phyloP scores from a whole-genome alignment of 2,888 invertebrate genomes.

The Cyaniris semiargus region DNA sequence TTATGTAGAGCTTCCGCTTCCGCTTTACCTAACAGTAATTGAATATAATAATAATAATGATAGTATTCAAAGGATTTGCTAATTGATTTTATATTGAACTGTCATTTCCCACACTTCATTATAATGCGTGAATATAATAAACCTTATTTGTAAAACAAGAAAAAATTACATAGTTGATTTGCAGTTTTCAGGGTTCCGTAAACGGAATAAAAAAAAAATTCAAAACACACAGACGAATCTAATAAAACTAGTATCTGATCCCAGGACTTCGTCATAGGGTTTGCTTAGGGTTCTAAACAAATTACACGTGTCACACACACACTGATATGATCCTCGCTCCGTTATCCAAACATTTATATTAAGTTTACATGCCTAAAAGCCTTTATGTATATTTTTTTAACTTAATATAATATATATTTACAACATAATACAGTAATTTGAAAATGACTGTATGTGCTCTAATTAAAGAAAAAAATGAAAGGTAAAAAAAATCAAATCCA shows the following conservation, averaged over 20 bases:
- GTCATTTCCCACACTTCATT: not conserved
- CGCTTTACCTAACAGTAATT: not conserved
- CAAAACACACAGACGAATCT: not conserved
- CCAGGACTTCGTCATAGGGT: no score
- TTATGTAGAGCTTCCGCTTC: conserved; percentile 1
- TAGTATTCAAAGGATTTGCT: not conserved
- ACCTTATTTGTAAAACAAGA: not conserved
- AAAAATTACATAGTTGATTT: not conserved
- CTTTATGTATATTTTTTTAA: no score
- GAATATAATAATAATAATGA: not conserved
- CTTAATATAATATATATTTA: no score
- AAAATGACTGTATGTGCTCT: no score
- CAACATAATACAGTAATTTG: no score
- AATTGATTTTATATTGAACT: not conserved
- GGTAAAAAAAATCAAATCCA: no score
- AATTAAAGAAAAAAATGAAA: no score
- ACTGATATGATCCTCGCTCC: no score
- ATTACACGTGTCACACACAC: no score
- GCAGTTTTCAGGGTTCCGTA: not conserved
- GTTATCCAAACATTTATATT: no score
- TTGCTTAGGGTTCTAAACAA: no score
- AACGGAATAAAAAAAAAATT: not conserved
- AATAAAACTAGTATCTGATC: not conserved
- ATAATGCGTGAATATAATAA: not conserved
- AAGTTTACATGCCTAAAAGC: no score